Evolutionary conservation across 2,797 vertebrate species (phyloP), one percentile per base, ranked within the genome.

Genomic region (Danionella dracula): DNA sequence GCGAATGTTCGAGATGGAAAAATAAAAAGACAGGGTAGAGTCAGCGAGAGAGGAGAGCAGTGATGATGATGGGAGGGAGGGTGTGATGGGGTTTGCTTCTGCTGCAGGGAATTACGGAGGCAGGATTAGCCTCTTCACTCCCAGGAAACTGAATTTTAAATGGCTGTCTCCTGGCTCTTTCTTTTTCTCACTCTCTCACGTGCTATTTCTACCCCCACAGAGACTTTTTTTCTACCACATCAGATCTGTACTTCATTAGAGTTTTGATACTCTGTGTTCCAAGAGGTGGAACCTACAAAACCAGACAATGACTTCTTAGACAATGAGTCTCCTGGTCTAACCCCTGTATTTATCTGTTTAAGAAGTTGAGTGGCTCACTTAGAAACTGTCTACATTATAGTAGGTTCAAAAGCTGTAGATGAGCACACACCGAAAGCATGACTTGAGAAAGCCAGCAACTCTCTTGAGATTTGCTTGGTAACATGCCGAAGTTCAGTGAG

Each of bases 111-210:
- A 97, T 98, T 99, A 98, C 91, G 85, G 93, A 94, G 94, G 93
- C 93, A 97, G 94, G 96, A 98, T 99, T 99, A 99, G 93, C 92
- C 94, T 96, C 95, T 94, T 96, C 96, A 95, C 94, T 98, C 94
- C 82, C 87, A 97, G 95, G 93, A 97, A 97, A 95, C 95, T 93
- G 94, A 98, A 99, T 99, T 97, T 97, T 93, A 97, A 99, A 98
- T 92, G 93, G 86, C 89, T 91, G 88, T 89, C 90, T 91, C 84
- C 86, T 88, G 87, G 83, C 75, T 76, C 75, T 70, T 68, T 76
- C 66, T 34, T 62, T 64, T 66, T 64, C 44, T 60, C 80, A 81
- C 23, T 84, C 75, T 79, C 77, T 75, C 73, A 61, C 58, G 66
- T 70, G 45, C 68, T 35, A 46, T 45, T 60, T 17, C 68, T 53